Evolutionary conservation across 1,140 invertebrate genomes (phyloP), one percentile per base, ranked within the genome.

Genomic region (Apis dorsata): DNA sequence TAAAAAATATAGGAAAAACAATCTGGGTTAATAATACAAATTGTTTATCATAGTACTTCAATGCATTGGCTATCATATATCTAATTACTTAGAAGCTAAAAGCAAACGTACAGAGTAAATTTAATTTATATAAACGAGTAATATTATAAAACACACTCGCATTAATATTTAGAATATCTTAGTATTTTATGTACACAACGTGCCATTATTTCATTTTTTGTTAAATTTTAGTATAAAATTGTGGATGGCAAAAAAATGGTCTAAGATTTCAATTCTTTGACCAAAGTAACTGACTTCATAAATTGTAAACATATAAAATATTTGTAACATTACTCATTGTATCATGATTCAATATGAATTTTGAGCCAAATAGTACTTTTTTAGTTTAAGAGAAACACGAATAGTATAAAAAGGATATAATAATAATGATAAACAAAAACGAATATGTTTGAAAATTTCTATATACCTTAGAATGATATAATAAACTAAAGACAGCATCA

Each of bases 231-330:
- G 49, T 66, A 74, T 62, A 68, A 83, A 83, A 79, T 74, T 72
- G 75, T 79, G 55, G 65, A 72, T 85, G 57, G 66, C 34, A 71
- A 83, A 83, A 69, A 17, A 74, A 72, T 60, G 34, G 15, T 77
- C 60, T 81, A 79, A 49, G 53, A 60, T 73, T n/a, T 66, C 11
- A 51, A 85, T 74, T 69, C 55, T 73, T 81, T 55, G 55, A 69
- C 21, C 10, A 62, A 19, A 11, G 2, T 55, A 70, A 57, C 53
- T 78, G 12, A 17, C 62, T 69, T 81, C 24, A 72, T 59, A 59
- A 70, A 81, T 80, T 72, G 55, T 60, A 79, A 71, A 81, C 3
- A 24, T 84, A 87, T 72, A 71, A 84, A 86, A 86, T 84, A 84
- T 76, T 84, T 74, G 13, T 69, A 73, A 82, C 21, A 70, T 82